These are phyloP conservation scores for Poecile atricapillus DNA, from an alignment of 2,113 vertebrate species.

Conservation along the genomic window DNA sequence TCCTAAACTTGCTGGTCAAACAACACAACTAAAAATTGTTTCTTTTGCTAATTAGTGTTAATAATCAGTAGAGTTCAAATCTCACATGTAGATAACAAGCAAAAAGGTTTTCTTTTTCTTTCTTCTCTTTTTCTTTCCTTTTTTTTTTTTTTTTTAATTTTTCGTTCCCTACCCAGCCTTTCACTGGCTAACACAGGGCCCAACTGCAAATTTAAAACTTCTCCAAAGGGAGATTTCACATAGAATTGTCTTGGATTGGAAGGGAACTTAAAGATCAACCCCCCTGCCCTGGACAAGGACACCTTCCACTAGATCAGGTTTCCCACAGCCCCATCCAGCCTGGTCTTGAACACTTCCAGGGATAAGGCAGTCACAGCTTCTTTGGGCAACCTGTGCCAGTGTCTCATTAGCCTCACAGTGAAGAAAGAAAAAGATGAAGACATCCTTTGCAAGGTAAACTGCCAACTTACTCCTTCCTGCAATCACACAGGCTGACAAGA, in stretches of 20 bases:
- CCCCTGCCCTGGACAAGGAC: background rate
- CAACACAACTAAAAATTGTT: background rate
- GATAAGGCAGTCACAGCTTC: background rate
- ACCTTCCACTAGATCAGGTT: background rate
- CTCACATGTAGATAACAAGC: background rate
- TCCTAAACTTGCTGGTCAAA: background rate
- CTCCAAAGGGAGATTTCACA: background rate
- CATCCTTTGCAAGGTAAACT: background rate
- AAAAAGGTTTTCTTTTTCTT: background rate
- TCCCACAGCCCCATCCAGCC: background rate
- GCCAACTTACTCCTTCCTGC: background rate
- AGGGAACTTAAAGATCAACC: background rate
- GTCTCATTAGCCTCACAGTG: background rate
- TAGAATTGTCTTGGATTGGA: background rate
- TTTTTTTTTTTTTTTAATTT: background rate
- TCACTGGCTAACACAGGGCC: background rate
- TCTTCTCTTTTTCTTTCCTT: too few species aligned
- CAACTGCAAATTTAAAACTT: background rate
- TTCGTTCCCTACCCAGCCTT: background rate
- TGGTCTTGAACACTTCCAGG: background rate
- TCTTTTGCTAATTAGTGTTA: background rate
- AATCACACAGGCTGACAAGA: background rate
- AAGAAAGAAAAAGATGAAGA: background rate
- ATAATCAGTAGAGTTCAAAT: background rate
- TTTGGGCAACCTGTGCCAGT: background rate